Percentiles rank a stretch among this genome's conserved stretches.
phyloP scores from a whole-genome alignment of 2,888 invertebrate species.

The Diabrotica balteata region DNA sequence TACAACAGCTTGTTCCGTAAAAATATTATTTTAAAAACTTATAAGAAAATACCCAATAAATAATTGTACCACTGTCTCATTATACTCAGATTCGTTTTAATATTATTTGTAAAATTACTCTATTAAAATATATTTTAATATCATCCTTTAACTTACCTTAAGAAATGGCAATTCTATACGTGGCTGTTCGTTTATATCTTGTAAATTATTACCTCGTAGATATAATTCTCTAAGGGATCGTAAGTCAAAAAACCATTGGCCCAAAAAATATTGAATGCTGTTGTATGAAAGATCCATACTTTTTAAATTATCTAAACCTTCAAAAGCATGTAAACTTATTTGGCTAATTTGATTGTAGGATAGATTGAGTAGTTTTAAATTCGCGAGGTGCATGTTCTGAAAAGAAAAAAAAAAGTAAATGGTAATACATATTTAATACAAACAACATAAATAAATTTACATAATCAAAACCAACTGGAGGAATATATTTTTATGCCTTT shows the following conservation, averaged over 20 bases:
- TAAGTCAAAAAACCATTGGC: constrained; percentile 67
- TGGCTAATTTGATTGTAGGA: constrained; percentile 70
- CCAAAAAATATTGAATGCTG: constrained; percentile 65
- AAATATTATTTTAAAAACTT: too few species aligned
- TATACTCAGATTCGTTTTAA: too few species aligned
- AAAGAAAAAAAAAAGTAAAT: constrained; percentile 1
- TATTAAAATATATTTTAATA: too few species aligned
- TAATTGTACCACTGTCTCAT: too few species aligned
- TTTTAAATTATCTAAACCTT: constrained; percentile 61
- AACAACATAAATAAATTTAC: too few species aligned
- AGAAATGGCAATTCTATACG: constrained; percentile 65
- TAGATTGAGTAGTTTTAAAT: constrained; percentile 63
- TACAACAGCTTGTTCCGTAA: too few species aligned
- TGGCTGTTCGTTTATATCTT: constrained; percentile 61
- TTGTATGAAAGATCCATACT: constrained; percentile 70
- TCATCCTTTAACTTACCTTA: constrained; percentile 56
- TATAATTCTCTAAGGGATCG: constrained; percentile 64
- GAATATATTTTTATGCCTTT: too few species aligned
- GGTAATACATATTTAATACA: background rate
- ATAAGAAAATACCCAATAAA: too few species aligned
- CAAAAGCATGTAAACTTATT: constrained; percentile 69
- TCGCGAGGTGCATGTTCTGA: constrained; percentile 63
- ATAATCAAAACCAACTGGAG: too few species aligned
- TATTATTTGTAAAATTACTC: too few species aligned
- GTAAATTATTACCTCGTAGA: constrained; percentile 70